Evolutionary conservation across 2,888 invertebrate genomes (phyloP).

Genomic region (Drosophila algonquin): DNA sequence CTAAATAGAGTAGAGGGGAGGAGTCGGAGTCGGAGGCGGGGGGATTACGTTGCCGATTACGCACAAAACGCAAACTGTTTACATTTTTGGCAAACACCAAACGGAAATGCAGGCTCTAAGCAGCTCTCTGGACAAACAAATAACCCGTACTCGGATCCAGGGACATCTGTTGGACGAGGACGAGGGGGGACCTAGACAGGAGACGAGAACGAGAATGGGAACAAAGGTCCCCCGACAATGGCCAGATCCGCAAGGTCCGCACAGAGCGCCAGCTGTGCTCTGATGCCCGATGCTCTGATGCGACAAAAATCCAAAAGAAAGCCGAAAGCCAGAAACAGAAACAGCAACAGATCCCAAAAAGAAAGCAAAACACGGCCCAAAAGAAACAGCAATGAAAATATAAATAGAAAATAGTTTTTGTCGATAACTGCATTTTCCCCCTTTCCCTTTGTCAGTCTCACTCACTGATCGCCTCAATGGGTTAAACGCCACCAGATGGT

Average conservation of each 20-base stretch:
- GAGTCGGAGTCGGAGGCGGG: constrained; percentile 15
- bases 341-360: constrained; percentile 20
- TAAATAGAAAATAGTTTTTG: constrained; percentile 59
- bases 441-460: constrained; percentile 45
- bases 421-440: constrained; percentile 61
- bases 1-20: constrained; percentile 20
- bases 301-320: constrained; percentile 56
- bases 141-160: constrained; percentile 63
- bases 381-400: constrained; percentile 31
- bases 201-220: neutral
- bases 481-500: constrained; percentile 62
- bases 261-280: constrained; percentile 40
- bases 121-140: constrained; percentile 66
- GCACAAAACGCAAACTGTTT: constrained; percentile 67
- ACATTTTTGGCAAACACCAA: constrained; percentile 66
- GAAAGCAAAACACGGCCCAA: constrained; percentile 47
- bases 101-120: constrained; percentile 74
- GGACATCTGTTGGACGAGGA: constrained; percentile 6
- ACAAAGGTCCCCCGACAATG: constrained; percentile 33
- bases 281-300: constrained; percentile 22
- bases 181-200: neutral
- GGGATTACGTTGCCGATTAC: constrained; percentile 56
- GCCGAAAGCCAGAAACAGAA: constrained; percentile 45
- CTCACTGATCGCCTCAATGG: constrained; percentile 60
- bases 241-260: constrained; percentile 47